Conservation (phyloP, 2,797 vertebrate species). For the Acrocephalus scirpaceus region DNA sequence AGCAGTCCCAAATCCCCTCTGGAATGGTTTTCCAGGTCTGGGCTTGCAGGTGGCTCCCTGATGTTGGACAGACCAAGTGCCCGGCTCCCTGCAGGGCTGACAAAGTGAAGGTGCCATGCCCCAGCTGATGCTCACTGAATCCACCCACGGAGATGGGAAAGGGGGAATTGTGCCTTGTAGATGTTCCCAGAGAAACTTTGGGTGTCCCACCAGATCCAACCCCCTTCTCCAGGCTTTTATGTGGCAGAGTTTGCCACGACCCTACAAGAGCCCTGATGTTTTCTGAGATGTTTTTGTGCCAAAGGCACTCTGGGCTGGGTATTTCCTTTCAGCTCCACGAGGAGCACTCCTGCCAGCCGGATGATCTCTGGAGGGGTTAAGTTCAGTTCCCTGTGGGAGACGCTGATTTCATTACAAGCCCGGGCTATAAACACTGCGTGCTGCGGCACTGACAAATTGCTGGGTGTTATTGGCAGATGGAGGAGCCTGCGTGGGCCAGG, state of each 20-base stretch:
- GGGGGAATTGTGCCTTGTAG: fast-evolving
- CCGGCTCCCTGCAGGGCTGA: background rate
- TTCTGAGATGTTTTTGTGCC: background rate
- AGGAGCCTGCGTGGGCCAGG: constrained; percentile 13
- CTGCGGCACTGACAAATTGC: constrained; percentile 54
- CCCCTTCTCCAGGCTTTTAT: background rate
- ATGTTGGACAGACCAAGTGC: background rate
- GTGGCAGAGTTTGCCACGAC: background rate
- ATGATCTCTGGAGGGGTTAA: background rate
- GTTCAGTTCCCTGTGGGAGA: background rate
- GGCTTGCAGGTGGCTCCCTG: background rate
- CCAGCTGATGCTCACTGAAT: background rate
- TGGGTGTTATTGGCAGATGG: constrained; percentile 67
- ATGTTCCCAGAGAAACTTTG: background rate
- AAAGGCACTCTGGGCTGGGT: background rate
- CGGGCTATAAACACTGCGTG: constrained; percentile 39
- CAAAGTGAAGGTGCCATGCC: background rate
- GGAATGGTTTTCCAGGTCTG: background rate
- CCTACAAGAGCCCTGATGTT: background rate
- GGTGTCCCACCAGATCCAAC: background rate
- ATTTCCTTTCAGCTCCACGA: background rate
- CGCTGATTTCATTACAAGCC: constrained; percentile 60
- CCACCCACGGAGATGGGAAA: background rate
- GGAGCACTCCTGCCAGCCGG: background rate
- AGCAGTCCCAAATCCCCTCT: background rate